Evolutionary conservation across 2,113 vertebrate genomes (phyloP).

Genomic region (Barnardius zonarius): DNA sequence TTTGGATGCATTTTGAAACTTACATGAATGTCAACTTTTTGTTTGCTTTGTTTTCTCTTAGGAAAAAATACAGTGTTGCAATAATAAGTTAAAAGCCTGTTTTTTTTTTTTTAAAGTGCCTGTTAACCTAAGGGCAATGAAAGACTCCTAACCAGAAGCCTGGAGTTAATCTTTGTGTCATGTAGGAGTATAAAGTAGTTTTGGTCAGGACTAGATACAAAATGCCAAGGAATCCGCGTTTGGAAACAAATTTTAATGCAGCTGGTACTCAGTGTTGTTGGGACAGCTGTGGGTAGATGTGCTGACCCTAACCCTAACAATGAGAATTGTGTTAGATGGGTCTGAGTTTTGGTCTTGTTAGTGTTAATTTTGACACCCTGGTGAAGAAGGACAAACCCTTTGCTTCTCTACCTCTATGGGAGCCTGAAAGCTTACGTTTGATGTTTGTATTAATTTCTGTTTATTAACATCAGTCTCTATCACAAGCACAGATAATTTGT

Average conservation of each 20-base stretch:
- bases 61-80: background rate
- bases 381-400: background rate
- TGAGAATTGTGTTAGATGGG: no score
- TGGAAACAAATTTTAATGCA: background rate
- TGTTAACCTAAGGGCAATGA: background rate
- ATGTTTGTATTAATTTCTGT: background rate
- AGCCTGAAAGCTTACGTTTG: background rate
- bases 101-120: background rate
- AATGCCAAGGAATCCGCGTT: background rate
- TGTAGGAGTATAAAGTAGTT: background rate
- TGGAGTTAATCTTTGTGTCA: background rate
- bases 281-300: rapidly evolving
- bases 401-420: background rate
- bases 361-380: background rate
- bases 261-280: rapidly evolving
- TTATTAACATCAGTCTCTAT: background rate
- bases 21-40: rapidly evolving
- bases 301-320: no score
- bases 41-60: background rate
- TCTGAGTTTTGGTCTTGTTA: background rate
- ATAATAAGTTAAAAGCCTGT: background rate
- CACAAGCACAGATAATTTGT: slow-evolving; percentile 1
- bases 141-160: background rate
- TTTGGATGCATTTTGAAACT: background rate
- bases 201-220: rapidly evolving